A percentile compares a stretch with the other conserved stretches of the same genome.
Conservation (phyloP, 2,888 invertebrate species). For the Torymus auratus region DNA sequence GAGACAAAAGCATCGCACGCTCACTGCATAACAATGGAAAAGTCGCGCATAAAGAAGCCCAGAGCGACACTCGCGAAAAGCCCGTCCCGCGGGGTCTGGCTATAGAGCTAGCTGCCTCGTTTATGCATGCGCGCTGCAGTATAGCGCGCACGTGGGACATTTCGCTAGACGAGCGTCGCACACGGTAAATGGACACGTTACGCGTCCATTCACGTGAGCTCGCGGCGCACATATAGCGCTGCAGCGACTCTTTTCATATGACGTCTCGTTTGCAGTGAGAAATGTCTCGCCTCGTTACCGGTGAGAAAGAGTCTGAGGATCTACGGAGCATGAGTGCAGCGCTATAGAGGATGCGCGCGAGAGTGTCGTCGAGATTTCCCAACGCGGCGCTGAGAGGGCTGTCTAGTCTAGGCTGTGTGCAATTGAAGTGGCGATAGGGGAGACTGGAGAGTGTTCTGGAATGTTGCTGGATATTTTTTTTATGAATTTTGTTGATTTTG, state of each 20-base stretch:
- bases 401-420: too few species aligned
- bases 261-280: slow-evolving; percentile 43
- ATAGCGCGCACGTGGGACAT: slow-evolving; percentile 36
- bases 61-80: too few species aligned
- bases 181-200: slow-evolving; percentile 59
- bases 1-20: not conserved
- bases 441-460: too few species aligned
- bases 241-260: slow-evolving; percentile 23
- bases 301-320: not conserved
- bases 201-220: slow-evolving; percentile 57
- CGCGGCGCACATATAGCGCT: not conserved
- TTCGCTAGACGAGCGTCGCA: slow-evolving; percentile 33
- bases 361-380: not conserved
- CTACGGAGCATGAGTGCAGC: too few species aligned
- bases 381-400: not conserved
- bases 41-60: too few species aligned
- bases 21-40: too few species aligned
- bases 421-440: too few species aligned
- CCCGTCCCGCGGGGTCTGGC: too few species aligned
- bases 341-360: not conserved
- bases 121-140: not conserved
- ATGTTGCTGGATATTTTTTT: too few species aligned
- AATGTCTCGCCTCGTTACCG: slow-evolving; percentile 35
- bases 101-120: not conserved
- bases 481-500: too few species aligned